These are phyloP conservation scores for Octopus bimaculoides DNA, from an alignment of 1,140 invertebrate species.

Conservation along the genomic window DNA sequence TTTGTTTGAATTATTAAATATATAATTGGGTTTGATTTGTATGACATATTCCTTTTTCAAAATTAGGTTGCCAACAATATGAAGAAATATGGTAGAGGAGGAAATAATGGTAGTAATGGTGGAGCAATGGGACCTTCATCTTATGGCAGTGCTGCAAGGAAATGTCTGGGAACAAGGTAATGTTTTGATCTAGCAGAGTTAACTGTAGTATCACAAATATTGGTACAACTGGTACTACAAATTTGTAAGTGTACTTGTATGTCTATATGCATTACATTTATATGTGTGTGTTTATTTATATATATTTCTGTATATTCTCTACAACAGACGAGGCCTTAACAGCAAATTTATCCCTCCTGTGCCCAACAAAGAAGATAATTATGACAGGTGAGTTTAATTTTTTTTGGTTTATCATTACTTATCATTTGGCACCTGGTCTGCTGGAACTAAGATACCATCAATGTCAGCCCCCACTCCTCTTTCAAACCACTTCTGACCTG, in stretches of 20 bases:
- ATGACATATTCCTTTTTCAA: background rate
- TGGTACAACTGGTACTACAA: background rate
- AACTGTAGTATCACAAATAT: background rate
- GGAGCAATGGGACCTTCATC: conserved; percentile 5
- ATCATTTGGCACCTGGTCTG: background rate
- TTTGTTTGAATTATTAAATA: background rate
- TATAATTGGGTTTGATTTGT: conserved; percentile 2
- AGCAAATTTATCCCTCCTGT: conserved; percentile 52
- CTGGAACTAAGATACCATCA: background rate
- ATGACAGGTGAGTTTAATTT: conserved; percentile 21
- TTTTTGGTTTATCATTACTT: no score
- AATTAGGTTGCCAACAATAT: conserved; percentile 34
- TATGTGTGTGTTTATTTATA: no score
- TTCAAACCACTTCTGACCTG: no score
- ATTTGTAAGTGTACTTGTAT: background rate
- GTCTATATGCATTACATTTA: background rate
- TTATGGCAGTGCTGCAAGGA: conserved; percentile 36
- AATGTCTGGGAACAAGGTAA: conserved; percentile 46
- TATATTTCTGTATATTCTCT: background rate
- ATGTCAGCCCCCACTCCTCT: background rate
- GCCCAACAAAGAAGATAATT: conserved; percentile 36
- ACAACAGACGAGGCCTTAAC: conserved; percentile 42
- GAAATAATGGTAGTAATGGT: background rate
- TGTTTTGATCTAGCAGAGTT: background rate
- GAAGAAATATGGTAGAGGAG: conserved; percentile 33